phyloP scores from a whole-genome alignment of 1,140 invertebrate genomes.

The Cydia fagiglandana region DNA sequence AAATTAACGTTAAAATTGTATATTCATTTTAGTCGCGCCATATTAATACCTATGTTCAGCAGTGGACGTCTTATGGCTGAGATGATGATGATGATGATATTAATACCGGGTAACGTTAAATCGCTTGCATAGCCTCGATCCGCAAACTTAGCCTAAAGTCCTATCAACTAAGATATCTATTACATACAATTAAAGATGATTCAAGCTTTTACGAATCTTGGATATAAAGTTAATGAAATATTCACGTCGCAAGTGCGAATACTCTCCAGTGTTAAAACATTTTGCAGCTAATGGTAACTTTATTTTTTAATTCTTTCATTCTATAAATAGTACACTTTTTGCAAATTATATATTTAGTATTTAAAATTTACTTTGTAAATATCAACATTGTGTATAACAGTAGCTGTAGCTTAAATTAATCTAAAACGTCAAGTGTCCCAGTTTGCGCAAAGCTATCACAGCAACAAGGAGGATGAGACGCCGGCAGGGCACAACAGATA shows the following conservation, averaged over 20 bases:
- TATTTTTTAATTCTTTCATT: not conserved
- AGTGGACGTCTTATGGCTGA: too few species aligned
- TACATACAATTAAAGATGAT: not conserved
- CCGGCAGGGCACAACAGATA: constrained; percentile 37
- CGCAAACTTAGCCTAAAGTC: not conserved
- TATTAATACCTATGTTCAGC: too few species aligned
- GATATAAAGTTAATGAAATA: not conserved
- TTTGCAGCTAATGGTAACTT: not conserved
- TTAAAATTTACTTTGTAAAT: too few species aligned
- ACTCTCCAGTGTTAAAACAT: not conserved
- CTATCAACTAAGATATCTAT: constrained; percentile 4
- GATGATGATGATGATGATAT: too few species aligned
- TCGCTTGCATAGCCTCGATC: not conserved
- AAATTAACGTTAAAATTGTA: too few species aligned
- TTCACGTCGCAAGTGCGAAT: not conserved
- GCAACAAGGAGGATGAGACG: not conserved
- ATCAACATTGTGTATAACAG: too few species aligned
- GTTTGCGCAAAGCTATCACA: not conserved
- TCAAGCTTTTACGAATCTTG: not conserved
- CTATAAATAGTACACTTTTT: too few species aligned
- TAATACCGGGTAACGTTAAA: not conserved
- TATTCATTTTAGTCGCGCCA: not conserved
- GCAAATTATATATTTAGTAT: too few species aligned
- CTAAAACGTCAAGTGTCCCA: not conserved
- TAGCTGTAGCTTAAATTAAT: too few species aligned